Evolutionary conservation across 2,888 invertebrate species (phyloP).

Genomic region (Dexiosoma caninum): DNA sequence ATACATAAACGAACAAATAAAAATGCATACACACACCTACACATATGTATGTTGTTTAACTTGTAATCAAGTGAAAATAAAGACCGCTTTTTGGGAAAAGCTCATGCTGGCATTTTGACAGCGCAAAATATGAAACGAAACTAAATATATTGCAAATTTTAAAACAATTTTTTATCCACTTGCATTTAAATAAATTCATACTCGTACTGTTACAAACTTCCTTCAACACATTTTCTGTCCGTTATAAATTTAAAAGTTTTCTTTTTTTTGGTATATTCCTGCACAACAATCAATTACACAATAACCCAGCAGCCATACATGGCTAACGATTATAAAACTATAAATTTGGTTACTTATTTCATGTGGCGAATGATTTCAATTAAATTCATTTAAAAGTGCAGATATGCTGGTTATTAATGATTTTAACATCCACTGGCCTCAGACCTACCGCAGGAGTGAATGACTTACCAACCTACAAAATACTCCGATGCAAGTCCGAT

Average conservation of each 20-base stretch:
- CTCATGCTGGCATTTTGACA: constrained; percentile 72
- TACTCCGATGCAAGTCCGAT: too few species aligned
- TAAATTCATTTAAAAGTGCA: too few species aligned
- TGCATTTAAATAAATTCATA: neutral
- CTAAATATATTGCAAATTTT: constrained; percentile 36
- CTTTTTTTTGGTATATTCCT: too few species aligned
- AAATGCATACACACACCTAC: neutral
- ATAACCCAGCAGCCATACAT: too few species aligned
- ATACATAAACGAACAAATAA: neutral
- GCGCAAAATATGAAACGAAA: constrained; percentile 47
- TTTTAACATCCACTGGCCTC: neutral
- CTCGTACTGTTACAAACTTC: neutral
- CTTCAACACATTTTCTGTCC: neutral
- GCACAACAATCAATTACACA: too few species aligned
- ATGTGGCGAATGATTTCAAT: too few species aligned
- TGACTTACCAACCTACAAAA: too few species aligned
- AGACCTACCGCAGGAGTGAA: neutral
- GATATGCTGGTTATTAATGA: too few species aligned
- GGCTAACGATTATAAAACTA: too few species aligned
- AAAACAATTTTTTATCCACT: neutral
- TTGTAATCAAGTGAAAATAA: constrained; percentile 43
- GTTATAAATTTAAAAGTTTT: too few species aligned
- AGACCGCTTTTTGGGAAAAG: constrained; percentile 63
- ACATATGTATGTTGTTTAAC: neutral
- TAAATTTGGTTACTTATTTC: too few species aligned